phyloP scores from a whole-genome alignment of 1,140 invertebrate species.

The Leptopilina boulardi region DNA sequence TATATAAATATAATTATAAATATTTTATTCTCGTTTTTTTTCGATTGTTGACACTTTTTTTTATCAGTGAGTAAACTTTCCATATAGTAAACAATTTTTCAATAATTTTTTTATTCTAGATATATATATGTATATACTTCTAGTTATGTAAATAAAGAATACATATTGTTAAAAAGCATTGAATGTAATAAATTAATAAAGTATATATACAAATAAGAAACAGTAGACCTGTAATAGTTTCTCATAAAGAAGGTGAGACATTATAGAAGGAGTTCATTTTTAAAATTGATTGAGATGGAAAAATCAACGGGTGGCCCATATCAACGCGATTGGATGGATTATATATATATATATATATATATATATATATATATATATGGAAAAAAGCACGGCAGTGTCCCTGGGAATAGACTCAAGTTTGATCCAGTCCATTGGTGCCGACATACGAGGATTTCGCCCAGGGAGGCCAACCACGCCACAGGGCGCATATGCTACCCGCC shows the following conservation, averaged over 20 bases:
- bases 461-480: slow-evolving; percentile 61
- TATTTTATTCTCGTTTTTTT: too few relatives aligned
- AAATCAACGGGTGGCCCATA: slow-evolving; percentile 32
- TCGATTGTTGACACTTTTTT: too few relatives aligned
- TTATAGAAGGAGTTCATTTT: background rate
- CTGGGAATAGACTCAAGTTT: slow-evolving; percentile 30
- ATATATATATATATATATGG: background rate
- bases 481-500: slow-evolving; percentile 70
- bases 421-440: slow-evolving; percentile 25
- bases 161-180: too few relatives aligned
- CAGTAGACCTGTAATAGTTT: background rate
- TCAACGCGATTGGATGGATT: slow-evolving; percentile 46
- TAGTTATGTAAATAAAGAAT: too few relatives aligned
- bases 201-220: background rate
- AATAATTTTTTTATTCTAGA: too few relatives aligned
- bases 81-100: too few relatives aligned
- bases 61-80: too few relatives aligned
- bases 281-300: slow-evolving; percentile 27
- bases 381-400: background rate
- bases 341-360: too few relatives aligned
- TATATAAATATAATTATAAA: too few relatives aligned
- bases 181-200: background rate
- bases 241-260: slow-evolving; percentile 4
- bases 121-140: too few relatives aligned
- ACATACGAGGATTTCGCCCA: slow-evolving; percentile 53